Evolutionary conservation across 2,113 vertebrate genomes (phyloP), one percentile per base, ranked within the genome.

Genomic region (Dasypus novemcinctus): DNA sequence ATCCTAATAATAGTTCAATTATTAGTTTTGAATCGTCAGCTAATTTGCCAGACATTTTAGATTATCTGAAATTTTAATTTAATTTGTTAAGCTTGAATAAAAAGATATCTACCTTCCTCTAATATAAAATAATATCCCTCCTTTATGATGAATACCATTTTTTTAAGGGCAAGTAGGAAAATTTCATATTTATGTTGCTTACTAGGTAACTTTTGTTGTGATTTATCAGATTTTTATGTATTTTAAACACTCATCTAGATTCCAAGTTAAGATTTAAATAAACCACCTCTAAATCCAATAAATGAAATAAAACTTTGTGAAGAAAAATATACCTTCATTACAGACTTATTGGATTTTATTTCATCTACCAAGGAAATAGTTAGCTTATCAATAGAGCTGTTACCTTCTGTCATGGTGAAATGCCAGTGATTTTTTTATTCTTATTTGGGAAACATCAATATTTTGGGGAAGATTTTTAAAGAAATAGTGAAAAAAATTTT

Each of bases 201-300:
- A 52, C n/a, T 59, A 93, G 59, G 31, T 91, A 85, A 79, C 64
- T 36, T 95, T 20, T 86, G n/a, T 91, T 96, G 86, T 84, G 59
- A 86, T 74, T 94, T 95, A 43, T 74, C 79, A 49, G 18, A 46
- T 66, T 95, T 81, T 66, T 21, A 79, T 74, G 18, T 43, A 81
- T 87, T 87, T 94, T 78, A 74, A 93, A 88, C 79, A 78, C 1
- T 85, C 52, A 74, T 68, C 23, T 93, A 68, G 43, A 13, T 93
- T 94, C 41, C 52, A 83, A 93, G 72, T 29, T 90, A 92, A 87
- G 72, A 94, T 91, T 93, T 85, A 88, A 95, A 75, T 92, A 20
- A 9, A 79, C 8, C 2, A 17, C 46, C 54, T 78, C 54, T 85
- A 69, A 79, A 81, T 71, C 38, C 8, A 25, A 68, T 93, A 80